A percentile compares a stretch with the other conserved stretches of the same genome.
These are phyloP conservation scores for Brotogeris chrysoptera DNA, from an alignment of 2,797 vertebrate species.

Conservation along the genomic window DNA sequence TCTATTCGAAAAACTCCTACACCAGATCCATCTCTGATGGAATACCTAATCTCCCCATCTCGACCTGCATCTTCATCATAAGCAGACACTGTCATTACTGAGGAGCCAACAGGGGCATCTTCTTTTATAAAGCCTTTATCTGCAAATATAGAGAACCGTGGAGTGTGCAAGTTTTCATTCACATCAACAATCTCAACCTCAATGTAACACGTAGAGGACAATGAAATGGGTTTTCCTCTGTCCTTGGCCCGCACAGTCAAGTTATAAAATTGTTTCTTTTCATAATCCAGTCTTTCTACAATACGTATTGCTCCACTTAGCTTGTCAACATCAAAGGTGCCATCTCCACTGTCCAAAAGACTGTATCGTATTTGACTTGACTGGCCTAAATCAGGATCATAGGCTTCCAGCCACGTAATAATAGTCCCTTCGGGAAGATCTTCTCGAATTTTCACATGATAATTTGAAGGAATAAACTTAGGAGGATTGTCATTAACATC, in stretches of 20 bases:
- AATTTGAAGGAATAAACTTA: conserved; percentile 90
- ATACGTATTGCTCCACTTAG: conserved; percentile 92
- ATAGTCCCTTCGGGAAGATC: conserved; percentile 94
- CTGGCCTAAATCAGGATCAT: conserved; percentile 90
- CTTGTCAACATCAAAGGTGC: conserved; percentile 95
- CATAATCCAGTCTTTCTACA: conserved; percentile 91
- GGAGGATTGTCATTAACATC: conserved; percentile 97
- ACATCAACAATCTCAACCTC: conserved; percentile 95
- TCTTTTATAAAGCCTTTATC: conserved; percentile 93
- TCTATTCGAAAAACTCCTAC: conserved; percentile 93
- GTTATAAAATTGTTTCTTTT: conserved; percentile 92
- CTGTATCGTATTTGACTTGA: conserved; percentile 94
- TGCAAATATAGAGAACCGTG: conserved; percentile 88
- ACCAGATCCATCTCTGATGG: conserved; percentile 94
- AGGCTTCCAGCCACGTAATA: conserved; percentile 92
- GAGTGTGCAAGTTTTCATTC: conserved; percentile 92
- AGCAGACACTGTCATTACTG: conserved; percentile 89
- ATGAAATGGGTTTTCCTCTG: conserved; percentile 91
- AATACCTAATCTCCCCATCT: conserved; percentile 93
- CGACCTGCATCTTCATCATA: conserved; percentile 89
- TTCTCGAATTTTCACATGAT: conserved; percentile 91
- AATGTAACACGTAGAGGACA: conserved; percentile 92
- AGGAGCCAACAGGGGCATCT: conserved; percentile 87
- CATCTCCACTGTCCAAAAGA: conserved; percentile 88
- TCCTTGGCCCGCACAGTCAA: conserved; percentile 94